phyloP scores from a whole-genome alignment of 2,113 vertebrate species.

The Eulacestoma nigropectus region DNA sequence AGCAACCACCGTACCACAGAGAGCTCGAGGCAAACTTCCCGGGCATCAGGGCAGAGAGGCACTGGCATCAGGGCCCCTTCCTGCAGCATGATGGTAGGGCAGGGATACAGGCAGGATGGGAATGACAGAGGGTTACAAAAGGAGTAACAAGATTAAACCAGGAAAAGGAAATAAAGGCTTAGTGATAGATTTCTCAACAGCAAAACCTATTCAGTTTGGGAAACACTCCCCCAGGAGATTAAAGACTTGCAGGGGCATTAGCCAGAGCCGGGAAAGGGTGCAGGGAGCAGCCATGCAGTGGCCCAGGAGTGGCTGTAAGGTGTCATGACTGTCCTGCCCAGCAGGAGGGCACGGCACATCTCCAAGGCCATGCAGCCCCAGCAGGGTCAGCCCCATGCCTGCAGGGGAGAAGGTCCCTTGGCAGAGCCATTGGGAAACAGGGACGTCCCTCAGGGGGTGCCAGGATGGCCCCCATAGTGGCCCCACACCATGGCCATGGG shows the following conservation, averaged over 20 bases:
- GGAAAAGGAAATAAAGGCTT: slow-evolving; percentile 20
- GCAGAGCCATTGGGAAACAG: background rate
- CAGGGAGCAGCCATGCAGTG: fast-evolving
- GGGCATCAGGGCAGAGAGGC: fast-evolving
- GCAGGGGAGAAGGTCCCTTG: background rate
- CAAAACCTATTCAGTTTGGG: background rate
- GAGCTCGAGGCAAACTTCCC: background rate
- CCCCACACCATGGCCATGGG: background rate
- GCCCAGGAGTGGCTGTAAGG: fast-evolving
- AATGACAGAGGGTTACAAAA: background rate
- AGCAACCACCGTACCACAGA: background rate
- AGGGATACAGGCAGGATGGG: background rate
- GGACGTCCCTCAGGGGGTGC: fast-evolving
- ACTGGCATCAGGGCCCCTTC: background rate
- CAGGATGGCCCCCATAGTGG: fast-evolving
- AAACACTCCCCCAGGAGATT: background rate
- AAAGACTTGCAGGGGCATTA: background rate
- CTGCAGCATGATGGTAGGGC: fast-evolving
- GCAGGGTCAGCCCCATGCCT: fast-evolving
- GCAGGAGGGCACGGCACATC: fast-evolving
- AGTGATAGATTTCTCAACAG: background rate
- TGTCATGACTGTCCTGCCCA: fast-evolving
- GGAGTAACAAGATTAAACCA: background rate
- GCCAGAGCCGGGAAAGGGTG: background rate
- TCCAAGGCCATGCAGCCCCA: background rate